phyloP scores from a whole-genome alignment of 2,888 invertebrate genomes.

The Sclerodermus sp. region DNA sequence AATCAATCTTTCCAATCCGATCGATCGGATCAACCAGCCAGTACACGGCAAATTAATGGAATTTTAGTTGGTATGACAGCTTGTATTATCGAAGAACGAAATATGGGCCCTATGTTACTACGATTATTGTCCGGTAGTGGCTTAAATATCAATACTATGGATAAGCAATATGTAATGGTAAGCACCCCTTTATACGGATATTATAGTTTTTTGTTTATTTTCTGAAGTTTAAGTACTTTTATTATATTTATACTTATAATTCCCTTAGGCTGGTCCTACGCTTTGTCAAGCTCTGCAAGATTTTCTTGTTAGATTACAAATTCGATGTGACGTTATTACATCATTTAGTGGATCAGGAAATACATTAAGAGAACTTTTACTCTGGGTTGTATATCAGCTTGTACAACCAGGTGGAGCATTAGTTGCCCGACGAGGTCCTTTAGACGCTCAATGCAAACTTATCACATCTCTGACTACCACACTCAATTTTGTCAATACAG shows the following conservation, averaged over 20 bases:
- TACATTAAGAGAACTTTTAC: slow-evolving; percentile 66
- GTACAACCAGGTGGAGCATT: slow-evolving; percentile 70
- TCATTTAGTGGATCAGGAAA: slow-evolving; percentile 61
- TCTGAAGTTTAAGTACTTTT: neutral
- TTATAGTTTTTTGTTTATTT: neutral
- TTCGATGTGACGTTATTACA: slow-evolving; percentile 67
- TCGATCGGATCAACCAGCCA: slow-evolving; percentile 40
- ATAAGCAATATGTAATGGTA: slow-evolving; percentile 62
- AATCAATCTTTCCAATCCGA: slow-evolving; percentile 61
- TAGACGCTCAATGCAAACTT: slow-evolving; percentile 76
- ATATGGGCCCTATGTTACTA: slow-evolving; percentile 69
- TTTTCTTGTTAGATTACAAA: slow-evolving; percentile 69
- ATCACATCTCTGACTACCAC: slow-evolving; percentile 68
- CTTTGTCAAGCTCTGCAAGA: slow-evolving; percentile 74
- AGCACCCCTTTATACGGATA: slow-evolving; percentile 7
- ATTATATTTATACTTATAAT: slow-evolving; percentile 4
- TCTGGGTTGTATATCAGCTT: slow-evolving; percentile 73
- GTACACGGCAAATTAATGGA: slow-evolving; percentile 44
- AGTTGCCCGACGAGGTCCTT: slow-evolving; percentile 67
- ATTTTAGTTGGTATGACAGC: slow-evolving; percentile 65
- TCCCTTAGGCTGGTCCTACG: slow-evolving; percentile 76
- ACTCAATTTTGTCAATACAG: slow-evolving; percentile 69
- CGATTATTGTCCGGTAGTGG: slow-evolving; percentile 71
- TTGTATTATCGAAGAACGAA: slow-evolving; percentile 67
- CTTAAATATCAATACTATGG: slow-evolving; percentile 57